Conservation (phyloP, 2,797 vertebrate genomes). For the Centropyge bicolor region DNA sequence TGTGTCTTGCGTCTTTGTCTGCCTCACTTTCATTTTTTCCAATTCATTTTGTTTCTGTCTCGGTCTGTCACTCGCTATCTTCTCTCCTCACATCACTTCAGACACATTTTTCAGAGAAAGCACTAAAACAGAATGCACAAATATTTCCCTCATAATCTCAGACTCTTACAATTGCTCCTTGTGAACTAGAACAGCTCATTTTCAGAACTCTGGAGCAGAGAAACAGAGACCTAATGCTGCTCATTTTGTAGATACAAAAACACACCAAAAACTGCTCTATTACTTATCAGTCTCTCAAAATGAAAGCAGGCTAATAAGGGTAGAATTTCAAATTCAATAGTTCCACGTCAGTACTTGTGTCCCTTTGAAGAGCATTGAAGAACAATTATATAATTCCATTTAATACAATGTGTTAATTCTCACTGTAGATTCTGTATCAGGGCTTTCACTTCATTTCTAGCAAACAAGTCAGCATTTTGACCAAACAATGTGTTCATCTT, state of each 20-base stretch:
- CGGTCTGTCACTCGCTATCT: conserved; percentile 34
- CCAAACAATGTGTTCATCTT: background rate
- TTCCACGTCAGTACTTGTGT: background rate
- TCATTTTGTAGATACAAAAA: conserved; percentile 27
- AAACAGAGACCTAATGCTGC: conserved; percentile 5
- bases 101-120: conserved; percentile 41
- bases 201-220: conserved; percentile 25
- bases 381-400: background rate
- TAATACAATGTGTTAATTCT: background rate
- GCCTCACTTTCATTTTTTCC: conserved; percentile 39
- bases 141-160: conserved; percentile 33
- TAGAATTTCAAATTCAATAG: background rate
- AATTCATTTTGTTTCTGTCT: conserved; percentile 25
- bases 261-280: background rate
- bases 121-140: conserved; percentile 40
- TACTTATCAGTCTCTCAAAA: background rate
- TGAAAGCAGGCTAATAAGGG: background rate
- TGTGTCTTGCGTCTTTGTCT: conserved; percentile 34
- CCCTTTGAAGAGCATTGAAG: background rate
- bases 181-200: conserved; percentile 24
- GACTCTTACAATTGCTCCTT: background rate
- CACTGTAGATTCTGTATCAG: background rate
- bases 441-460: conserved; percentile 1
- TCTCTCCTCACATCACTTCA: conserved; percentile 38
- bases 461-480: background rate